phyloP scores from a whole-genome alignment of 2,797 vertebrate genomes.

The Molossus alvarezi region DNA sequence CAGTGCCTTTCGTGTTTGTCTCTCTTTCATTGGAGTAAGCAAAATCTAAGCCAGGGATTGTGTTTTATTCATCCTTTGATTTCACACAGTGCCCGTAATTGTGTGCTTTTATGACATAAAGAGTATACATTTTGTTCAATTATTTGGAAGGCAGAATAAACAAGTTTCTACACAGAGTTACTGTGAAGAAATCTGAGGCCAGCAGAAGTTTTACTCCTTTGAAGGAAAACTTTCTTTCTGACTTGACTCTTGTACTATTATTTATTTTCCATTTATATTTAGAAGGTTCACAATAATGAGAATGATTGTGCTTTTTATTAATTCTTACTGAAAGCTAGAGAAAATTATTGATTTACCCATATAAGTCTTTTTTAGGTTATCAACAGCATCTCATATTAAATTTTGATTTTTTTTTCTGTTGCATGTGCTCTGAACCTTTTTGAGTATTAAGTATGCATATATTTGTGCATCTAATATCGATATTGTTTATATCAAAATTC shows the following conservation, averaged over 20 bases:
- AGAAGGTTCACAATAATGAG: neutral
- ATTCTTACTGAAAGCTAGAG: neutral
- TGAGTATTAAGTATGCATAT: slow-evolving; percentile 17
- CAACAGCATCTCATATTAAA: neutral
- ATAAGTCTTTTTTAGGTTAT: neutral
- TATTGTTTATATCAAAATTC: neutral
- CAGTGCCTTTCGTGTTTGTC: neutral
- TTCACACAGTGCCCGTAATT: neutral
- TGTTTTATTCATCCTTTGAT: slow-evolving; percentile 8
- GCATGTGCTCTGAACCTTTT: neutral
- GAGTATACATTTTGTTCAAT: neutral
- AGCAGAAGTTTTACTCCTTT: neutral
- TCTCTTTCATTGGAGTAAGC: neutral
- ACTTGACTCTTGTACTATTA: neutral
- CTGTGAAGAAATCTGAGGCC: neutral
- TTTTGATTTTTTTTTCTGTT: slow-evolving; percentile 31
- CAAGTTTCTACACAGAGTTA: neutral
- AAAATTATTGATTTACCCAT: neutral
- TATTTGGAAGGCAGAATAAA: neutral
- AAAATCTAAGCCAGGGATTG: neutral
- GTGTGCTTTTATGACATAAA: neutral
- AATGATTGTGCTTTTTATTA: slow-evolving; percentile 37
- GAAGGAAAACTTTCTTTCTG: neutral
- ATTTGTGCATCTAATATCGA: neutral
- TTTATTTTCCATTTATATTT: slow-evolving; percentile 1